These are phyloP conservation scores for Pheucticus melanocephalus DNA, from an alignment of 2,113 vertebrate species.

Conservation along the genomic window DNA sequence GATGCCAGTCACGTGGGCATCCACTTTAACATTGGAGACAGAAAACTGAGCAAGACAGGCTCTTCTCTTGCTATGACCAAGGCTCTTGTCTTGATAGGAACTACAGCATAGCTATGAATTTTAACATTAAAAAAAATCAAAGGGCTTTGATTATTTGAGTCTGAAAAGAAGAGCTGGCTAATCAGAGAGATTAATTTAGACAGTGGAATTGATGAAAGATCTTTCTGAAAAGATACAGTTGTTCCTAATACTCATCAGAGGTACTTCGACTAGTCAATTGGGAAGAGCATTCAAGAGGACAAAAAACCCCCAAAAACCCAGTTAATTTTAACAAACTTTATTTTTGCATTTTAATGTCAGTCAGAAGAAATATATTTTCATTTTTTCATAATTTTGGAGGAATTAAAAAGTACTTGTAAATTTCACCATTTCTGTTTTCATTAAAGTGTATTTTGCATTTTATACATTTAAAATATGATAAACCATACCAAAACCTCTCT, in stretches of 20 bases:
- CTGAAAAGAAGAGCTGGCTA: not conserved
- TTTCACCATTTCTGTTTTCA: not conserved
- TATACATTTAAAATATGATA: not conserved
- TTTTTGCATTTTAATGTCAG: not conserved
- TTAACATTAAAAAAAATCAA: not conserved
- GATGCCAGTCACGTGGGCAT: rapidly evolving
- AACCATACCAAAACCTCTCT: not conserved
- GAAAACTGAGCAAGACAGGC: not conserved
- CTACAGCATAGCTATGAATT: not conserved
- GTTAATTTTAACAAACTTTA: not conserved
- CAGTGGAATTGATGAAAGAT: not conserved
- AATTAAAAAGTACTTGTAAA: not conserved
- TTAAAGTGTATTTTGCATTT: not conserved
- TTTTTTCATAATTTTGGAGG: not conserved
- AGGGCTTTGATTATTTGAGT: not conserved
- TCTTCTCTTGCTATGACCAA: not conserved
- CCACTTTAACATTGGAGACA: not conserved
- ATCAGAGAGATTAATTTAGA: not conserved
- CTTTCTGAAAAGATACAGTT: not conserved
- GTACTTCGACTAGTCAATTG: not conserved
- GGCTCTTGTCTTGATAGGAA: not conserved
- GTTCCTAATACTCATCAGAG: not conserved
- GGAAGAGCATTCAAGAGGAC: not conserved
- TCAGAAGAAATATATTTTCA: not conserved
- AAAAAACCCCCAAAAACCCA: rapidly evolving